These are phyloP conservation scores for Cinara cedri DNA, from an alignment of 2,888 invertebrate genomes.

Conservation along the genomic window DNA sequence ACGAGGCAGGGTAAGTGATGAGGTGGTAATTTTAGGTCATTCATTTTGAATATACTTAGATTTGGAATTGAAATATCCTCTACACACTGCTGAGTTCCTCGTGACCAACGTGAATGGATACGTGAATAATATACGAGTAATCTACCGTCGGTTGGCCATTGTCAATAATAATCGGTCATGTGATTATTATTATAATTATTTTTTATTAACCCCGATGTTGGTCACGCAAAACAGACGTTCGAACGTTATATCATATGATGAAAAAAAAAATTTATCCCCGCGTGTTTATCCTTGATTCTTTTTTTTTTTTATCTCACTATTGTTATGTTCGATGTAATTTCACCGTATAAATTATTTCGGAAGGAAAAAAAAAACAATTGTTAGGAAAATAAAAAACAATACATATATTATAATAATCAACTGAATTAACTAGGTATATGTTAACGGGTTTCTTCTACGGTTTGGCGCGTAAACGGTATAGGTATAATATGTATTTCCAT, in stretches of 20 bases:
- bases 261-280: background rate
- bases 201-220: constrained; percentile 19
- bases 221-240: constrained; percentile 13
- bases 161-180: too few species aligned
- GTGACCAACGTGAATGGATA: too few species aligned
- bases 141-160: too few species aligned
- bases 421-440: constrained; percentile 36
- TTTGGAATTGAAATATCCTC: too few species aligned
- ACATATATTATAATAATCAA: constrained; percentile 38
- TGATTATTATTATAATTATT: constrained; percentile 1
- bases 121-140: too few species aligned
- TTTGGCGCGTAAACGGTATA: constrained; percentile 30
- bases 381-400: background rate
- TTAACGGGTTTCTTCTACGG: constrained; percentile 43
- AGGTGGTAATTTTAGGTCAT: too few species aligned
- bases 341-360: background rate
- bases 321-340: background rate
- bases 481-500: background rate
- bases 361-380: background rate
- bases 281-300: constrained; percentile 8
- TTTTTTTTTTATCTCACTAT: background rate
- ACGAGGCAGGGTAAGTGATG: too few species aligned
- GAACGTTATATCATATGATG: background rate
- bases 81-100: too few species aligned
- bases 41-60: too few species aligned